Evolutionary conservation across 2,113 vertebrate genomes (phyloP).

Genomic region (Oncorhynchus keta): DNA sequence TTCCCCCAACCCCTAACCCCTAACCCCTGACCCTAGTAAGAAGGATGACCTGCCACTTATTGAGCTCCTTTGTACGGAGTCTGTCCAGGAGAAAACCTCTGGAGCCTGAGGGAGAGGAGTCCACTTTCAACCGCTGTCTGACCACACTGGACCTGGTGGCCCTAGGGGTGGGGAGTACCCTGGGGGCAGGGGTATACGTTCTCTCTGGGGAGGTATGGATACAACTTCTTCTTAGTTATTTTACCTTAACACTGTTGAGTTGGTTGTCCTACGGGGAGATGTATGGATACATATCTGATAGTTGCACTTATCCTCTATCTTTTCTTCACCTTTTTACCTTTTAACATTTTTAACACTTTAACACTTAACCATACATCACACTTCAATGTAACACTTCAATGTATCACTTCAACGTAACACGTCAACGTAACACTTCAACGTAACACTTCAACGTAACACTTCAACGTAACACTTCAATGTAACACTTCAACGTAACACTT

Average conservation of each 20-base stretch:
- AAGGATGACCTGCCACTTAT: slow-evolving; percentile 40
- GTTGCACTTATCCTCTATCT: no score
- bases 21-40: slow-evolving; percentile 12
- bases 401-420: no score
- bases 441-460: no score
- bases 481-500: no score
- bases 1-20: not conserved
- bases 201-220: slow-evolving; percentile 77
- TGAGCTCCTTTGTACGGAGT: slow-evolving; percentile 56
- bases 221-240: not conserved
- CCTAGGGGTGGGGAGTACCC: slow-evolving; percentile 83
- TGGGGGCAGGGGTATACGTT: slow-evolving; percentile 84
- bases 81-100: slow-evolving; percentile 76
- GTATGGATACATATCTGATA: no score
- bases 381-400: no score
- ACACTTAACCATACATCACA: no score
- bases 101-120: slow-evolving; percentile 58
- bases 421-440: no score
- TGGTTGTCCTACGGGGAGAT: slow-evolving; percentile 73
- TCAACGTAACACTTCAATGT: no score
- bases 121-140: slow-evolving; percentile 78
- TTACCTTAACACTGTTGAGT: slow-evolving; percentile 73
- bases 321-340: no score
- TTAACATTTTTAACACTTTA: no score
- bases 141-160: slow-evolving; percentile 78